These are phyloP conservation scores for Chionodraco myersi DNA, from an alignment of 2,113 vertebrate species.

Conservation along the genomic window DNA sequence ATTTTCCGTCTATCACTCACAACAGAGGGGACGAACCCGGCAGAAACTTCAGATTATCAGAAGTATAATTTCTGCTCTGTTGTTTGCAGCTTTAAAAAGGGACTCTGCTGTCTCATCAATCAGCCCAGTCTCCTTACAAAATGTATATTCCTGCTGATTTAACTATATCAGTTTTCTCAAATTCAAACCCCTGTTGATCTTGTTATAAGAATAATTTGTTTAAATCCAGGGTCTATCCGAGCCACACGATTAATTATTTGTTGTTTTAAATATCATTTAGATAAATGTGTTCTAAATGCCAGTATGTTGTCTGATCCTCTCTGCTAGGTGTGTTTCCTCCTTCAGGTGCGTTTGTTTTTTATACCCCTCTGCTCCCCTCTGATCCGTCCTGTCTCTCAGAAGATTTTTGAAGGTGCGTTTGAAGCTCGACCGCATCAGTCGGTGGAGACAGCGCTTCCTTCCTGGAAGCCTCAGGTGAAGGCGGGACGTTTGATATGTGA, in stretches of 20 bases:
- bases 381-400: conserved; percentile 55
- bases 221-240: too few relatives aligned
- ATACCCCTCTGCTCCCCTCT: conserved; percentile 47
- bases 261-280: too few relatives aligned
- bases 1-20: neutral
- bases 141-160: neutral
- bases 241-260: too few relatives aligned
- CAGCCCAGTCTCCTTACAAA: neutral
- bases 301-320: neutral
- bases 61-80: too few relatives aligned
- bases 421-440: conserved; percentile 75
- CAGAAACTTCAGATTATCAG: too few relatives aligned
- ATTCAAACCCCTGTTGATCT: too few relatives aligned
- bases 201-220: too few relatives aligned
- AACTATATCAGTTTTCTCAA: neutral
- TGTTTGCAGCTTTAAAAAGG: neutral
- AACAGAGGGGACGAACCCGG: neutral
- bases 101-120: neutral
- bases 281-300: neutral
- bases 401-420: conserved; percentile 55
- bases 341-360: conserved; percentile 51
- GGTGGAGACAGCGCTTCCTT: conserved; percentile 64
- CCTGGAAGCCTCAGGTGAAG: conserved; percentile 68
- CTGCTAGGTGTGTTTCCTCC: neutral
- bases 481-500: conserved; percentile 70